These are phyloP conservation scores for Tangara arthus DNA, from an alignment of 2,797 vertebrate species.

Conservation along the genomic window DNA sequence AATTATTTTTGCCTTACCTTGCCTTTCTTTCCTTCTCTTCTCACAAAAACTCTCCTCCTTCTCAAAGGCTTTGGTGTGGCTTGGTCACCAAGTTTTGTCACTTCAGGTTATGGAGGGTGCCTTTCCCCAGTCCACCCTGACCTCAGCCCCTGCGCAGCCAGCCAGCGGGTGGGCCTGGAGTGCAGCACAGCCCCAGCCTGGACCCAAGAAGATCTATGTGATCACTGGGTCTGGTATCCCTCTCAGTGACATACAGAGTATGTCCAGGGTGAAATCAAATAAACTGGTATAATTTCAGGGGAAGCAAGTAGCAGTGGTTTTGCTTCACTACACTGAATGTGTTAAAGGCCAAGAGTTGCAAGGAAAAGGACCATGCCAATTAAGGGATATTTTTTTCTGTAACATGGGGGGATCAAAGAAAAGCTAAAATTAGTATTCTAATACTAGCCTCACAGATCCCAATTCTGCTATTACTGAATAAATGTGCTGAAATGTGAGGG, in stretches of 20 bases:
- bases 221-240: neutral
- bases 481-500: neutral
- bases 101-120: neutral
- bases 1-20: neutral
- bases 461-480: neutral
- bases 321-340: neutral
- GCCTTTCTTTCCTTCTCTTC: neutral
- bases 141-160: neutral
- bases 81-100: neutral
- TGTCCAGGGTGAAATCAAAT: neutral
- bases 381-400: neutral
- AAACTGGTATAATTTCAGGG: neutral
- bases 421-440: neutral
- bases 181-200: neutral
- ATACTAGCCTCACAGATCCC: neutral
- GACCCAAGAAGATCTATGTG: neutral
- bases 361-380: neutral
- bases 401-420: neutral
- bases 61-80: neutral
- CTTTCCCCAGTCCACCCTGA: neutral
- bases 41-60: neutral
- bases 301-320: neutral
- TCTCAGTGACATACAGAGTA: neutral
- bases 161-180: neutral
- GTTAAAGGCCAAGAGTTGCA: neutral